A percentile compares a stretch with the other conserved stretches of the same genome.
Conservation (phyloP, 2,888 invertebrate genomes). For the Pyrocoelia pectoralis region DNA sequence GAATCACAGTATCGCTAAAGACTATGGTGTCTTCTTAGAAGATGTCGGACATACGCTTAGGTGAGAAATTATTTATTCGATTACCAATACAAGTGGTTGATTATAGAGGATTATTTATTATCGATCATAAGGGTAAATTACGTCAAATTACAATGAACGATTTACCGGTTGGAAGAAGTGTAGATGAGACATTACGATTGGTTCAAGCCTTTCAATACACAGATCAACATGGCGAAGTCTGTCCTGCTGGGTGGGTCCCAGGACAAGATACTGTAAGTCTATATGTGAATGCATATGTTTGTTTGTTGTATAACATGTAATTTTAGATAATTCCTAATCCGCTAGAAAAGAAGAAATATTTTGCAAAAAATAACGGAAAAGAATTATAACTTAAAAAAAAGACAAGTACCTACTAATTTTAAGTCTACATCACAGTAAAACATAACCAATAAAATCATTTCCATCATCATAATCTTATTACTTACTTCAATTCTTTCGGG, state of each 20-base stretch:
- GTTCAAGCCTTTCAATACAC: constrained; percentile 97
- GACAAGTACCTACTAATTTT: background rate
- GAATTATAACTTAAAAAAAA: constrained; percentile 7
- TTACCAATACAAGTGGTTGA: background rate
- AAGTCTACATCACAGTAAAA: constrained; percentile 22
- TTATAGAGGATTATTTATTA: constrained; percentile 92
- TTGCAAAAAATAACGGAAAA: constrained; percentile 66
- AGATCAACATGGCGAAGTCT: constrained; percentile 92
- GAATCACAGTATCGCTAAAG: constrained; percentile 89
- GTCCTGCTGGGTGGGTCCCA: constrained; percentile 95
- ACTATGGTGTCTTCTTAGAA: constrained; percentile 93
- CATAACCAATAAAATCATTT: too few relatives aligned
- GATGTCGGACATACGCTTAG: constrained; percentile 88
- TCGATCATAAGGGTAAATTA: constrained; percentile 86
- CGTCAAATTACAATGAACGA: constrained; percentile 98
- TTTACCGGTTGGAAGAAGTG: constrained; percentile 90
- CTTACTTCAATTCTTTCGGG: too few relatives aligned
- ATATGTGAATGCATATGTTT: too few relatives aligned
- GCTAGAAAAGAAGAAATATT: constrained; percentile 81
- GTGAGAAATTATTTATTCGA: constrained; percentile 55
- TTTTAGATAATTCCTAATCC: constrained; percentile 84
- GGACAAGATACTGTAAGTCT: constrained; percentile 85
- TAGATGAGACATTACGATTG: constrained; percentile 91
- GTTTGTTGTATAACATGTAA: too few relatives aligned
- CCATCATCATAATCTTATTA: too few relatives aligned